Evolutionary conservation across 2,888 invertebrate species (phyloP).

Genomic region (Chironomus riparius): DNA sequence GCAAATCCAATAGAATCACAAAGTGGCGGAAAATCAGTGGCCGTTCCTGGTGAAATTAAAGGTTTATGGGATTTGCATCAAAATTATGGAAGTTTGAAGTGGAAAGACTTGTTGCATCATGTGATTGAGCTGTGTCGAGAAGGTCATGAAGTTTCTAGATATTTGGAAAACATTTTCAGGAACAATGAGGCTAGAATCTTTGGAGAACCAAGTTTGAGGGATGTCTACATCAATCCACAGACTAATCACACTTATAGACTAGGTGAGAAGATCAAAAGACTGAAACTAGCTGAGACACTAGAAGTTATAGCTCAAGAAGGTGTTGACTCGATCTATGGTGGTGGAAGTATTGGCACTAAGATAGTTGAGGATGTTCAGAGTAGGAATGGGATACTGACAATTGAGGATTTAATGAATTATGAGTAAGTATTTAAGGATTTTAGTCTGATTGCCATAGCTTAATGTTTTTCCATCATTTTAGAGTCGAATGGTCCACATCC

Average conservation of each 20-base stretch:
- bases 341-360: constrained; percentile 49
- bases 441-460: too few species aligned
- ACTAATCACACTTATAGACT: constrained; percentile 52
- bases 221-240: constrained; percentile 51
- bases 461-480: neutral
- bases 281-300: constrained; percentile 60
- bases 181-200: constrained; percentile 47
- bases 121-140: constrained; percentile 56
- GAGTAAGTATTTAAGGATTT: constrained; percentile 44
- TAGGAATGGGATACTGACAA: constrained; percentile 67
- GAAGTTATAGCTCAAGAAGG: constrained; percentile 58
- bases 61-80: constrained; percentile 74
- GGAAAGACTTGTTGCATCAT: constrained; percentile 70
- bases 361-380: constrained; percentile 51
- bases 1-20: constrained; percentile 36
- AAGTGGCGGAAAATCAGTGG: constrained; percentile 50
- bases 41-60: constrained; percentile 81
- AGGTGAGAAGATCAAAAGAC: constrained; percentile 57
- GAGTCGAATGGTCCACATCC: constrained; percentile 54
- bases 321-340: constrained; percentile 65
- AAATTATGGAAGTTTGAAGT: constrained; percentile 63
- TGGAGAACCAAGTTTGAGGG: constrained; percentile 48
- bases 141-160: constrained; percentile 61
- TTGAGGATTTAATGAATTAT: constrained; percentile 65
- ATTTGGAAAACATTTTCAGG: constrained; percentile 51